These are phyloP conservation scores for Apaloderma vittatum DNA, from an alignment of 2,113 vertebrate species.

Conservation along the genomic window DNA sequence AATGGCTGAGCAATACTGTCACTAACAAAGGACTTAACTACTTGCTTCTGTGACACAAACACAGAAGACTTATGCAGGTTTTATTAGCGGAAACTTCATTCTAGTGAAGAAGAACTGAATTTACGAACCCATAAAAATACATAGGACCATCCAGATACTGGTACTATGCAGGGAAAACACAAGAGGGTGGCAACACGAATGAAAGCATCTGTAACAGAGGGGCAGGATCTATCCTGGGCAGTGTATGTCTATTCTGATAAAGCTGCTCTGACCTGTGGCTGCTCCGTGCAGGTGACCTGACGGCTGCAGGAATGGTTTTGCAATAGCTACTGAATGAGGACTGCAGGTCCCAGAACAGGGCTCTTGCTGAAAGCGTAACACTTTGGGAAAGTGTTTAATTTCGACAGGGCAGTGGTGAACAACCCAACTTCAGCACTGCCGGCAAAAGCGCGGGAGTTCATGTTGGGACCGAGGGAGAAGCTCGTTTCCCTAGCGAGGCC, in stretches of 20 bases:
- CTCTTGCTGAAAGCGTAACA: background rate
- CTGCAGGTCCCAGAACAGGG: fast-evolving
- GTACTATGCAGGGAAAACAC: background rate
- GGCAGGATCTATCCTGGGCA: background rate
- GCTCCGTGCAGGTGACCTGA: background rate
- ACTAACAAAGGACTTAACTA: background rate
- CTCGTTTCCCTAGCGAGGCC: background rate
- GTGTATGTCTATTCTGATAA: background rate
- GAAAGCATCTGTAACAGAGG: background rate
- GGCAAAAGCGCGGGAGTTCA: fast-evolving
- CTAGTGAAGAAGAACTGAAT: background rate
- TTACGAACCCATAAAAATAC: background rate
- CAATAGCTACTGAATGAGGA: background rate
- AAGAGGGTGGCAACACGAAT: background rate
- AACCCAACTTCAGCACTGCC: fast-evolving
- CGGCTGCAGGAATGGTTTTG: background rate
- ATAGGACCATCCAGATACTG: background rate
- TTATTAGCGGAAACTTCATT: background rate
- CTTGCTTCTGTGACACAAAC: background rate
- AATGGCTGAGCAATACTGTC: background rate
- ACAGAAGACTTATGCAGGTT: fast-evolving
- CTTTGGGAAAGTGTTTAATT: background rate
- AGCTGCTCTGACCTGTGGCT: background rate
- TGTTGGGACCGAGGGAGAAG: background rate
- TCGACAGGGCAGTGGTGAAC: background rate